A percentile compares a stretch with the other conserved stretches of the same genome.
Evolutionary conservation across 2,113 vertebrate genomes (phyloP).

Genomic region (Malurus melanocephalus): DNA sequence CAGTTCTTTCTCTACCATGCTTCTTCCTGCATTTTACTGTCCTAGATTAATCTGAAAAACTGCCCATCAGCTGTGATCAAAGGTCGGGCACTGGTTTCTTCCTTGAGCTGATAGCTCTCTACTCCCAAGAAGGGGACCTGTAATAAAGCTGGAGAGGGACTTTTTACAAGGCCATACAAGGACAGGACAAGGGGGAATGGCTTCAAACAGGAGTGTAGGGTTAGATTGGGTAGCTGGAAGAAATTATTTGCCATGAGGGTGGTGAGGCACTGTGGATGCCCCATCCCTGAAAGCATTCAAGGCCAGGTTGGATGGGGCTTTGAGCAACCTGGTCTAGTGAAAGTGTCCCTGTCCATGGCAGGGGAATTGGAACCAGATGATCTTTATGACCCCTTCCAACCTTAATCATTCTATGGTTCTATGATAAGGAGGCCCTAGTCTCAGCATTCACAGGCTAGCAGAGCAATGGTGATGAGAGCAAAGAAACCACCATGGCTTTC

Average conservation of each 20-base stretch:
- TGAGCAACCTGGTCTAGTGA: neutral
- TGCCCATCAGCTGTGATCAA: neutral
- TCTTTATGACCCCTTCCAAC: neutral
- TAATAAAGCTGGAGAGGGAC: neutral
- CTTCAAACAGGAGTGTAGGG: neutral
- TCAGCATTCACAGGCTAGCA: neutral
- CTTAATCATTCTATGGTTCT: neutral
- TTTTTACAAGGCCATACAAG: neutral
- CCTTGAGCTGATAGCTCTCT: neutral
- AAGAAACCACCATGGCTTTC: neutral
- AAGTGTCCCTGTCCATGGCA: neutral
- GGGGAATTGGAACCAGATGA: neutral
- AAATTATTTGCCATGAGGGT: neutral
- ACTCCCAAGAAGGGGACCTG: neutral
- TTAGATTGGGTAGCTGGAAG: neutral
- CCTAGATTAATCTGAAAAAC: neutral
- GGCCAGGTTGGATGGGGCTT: neutral
- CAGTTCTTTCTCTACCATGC: neutral
- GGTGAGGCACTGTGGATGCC: neutral
- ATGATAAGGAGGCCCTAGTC: neutral
- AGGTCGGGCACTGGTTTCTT: neutral
- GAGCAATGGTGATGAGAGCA: neutral
- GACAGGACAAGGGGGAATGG: neutral
- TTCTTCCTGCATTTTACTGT: neutral
- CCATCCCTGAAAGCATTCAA: neutral